Conservation (phyloP, 2,113 vertebrate genomes). For the Actenoides lindsayi region DNA sequence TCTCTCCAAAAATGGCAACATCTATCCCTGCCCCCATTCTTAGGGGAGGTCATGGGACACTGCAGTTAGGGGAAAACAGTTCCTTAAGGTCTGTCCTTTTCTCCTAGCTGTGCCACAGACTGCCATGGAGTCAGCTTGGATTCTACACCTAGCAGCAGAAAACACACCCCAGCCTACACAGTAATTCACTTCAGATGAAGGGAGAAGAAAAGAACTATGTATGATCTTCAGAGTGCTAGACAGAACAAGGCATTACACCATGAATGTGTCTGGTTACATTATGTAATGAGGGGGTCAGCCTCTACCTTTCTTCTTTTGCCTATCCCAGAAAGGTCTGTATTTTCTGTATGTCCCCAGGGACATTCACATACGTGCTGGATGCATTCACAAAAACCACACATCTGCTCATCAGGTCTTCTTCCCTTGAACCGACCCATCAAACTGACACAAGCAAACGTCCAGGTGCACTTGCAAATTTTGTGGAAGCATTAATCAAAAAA, state of each 20-base stretch:
- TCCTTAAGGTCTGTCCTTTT: not conserved
- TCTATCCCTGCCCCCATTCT: not conserved
- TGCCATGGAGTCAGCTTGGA: not conserved
- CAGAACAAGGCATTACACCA: not conserved
- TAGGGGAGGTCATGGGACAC: not conserved
- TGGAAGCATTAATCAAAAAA: not conserved
- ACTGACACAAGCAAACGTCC: not conserved
- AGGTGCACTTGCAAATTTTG: not conserved
- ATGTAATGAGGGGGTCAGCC: not conserved
- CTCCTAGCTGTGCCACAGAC: not conserved
- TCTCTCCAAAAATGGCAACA: not conserved
- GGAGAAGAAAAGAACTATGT: not conserved
- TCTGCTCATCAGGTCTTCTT: not conserved
- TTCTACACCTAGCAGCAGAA: not conserved
- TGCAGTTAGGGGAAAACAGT: not conserved
- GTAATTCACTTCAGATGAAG: not conserved
- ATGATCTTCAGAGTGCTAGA: not conserved
- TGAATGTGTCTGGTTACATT: not conserved
- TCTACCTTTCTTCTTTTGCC: not conserved
- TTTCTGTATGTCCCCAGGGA: not conserved
- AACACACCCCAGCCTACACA: not conserved
- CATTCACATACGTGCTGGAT: fast-evolving
- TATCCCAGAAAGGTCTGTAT: fast-evolving
- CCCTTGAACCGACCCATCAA: not conserved
- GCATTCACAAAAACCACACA: not conserved